These are phyloP conservation scores for Microctenopoma lineatum DNA, from an alignment of 2,797 vertebrate genomes.

Conservation along the genomic window DNA sequence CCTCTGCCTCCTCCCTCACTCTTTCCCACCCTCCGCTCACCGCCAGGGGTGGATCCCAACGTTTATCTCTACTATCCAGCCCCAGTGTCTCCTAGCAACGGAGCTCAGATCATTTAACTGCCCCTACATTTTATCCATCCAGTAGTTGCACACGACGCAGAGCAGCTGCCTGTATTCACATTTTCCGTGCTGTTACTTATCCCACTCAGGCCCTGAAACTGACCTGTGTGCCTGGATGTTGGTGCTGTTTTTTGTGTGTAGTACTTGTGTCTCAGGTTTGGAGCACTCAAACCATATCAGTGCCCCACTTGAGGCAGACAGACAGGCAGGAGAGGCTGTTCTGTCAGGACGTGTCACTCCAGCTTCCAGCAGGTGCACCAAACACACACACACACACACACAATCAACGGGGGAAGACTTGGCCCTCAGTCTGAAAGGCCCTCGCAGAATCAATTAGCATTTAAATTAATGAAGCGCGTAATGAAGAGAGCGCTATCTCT, in stretches of 20 bases:
- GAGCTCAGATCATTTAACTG: constrained; percentile 81
- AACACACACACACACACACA: constrained; percentile 44
- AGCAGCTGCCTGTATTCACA: constrained; percentile 56
- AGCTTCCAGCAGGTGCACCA: constrained; percentile 70
- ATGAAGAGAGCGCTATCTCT: constrained; percentile 80
- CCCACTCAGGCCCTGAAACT: constrained; percentile 18
- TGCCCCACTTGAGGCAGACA: constrained; percentile 70
- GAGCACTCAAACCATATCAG: constrained; percentile 70
- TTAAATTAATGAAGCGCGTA: constrained; percentile 83
- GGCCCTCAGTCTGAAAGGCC: constrained; percentile 72
- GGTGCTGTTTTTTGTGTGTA: background rate
- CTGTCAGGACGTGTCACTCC: constrained; percentile 69
- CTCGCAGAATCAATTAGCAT: constrained; percentile 83
- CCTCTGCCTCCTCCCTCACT: constrained; percentile 41
- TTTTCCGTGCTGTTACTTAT: constrained; percentile 38
- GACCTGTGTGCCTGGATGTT: constrained; percentile 8
- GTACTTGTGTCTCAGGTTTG: constrained; percentile 44
- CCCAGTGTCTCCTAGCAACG: constrained; percentile 94
- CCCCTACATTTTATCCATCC: constrained; percentile 64
- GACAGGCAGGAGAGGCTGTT: constrained; percentile 73
- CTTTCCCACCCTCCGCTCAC: constrained; percentile 59
- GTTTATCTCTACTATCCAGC: constrained; percentile 95
- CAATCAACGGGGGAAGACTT: constrained; percentile 57
- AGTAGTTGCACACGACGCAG: constrained; percentile 42
- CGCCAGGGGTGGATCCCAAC: constrained; percentile 85